Conservation (phyloP, 2,113 vertebrate genomes). For the Cochlearius cochlearius region DNA sequence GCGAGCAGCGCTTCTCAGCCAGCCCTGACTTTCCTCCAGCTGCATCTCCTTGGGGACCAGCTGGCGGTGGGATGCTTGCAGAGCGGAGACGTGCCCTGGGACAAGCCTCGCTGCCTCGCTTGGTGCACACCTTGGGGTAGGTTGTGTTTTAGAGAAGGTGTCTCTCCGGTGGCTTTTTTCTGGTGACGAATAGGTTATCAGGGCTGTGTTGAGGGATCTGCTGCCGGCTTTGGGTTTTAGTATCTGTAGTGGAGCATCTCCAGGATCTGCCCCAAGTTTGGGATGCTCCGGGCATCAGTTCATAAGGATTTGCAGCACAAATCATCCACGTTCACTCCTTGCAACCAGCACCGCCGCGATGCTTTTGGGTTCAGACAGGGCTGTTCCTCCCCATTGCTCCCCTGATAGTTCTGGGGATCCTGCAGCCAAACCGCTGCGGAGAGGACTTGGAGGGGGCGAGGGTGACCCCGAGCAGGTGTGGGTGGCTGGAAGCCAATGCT, state of each 20-base stretch:
- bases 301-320: background rate
- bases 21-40: background rate
- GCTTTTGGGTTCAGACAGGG: background rate
- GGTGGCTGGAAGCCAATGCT: background rate
- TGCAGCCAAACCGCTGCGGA: fast-evolving
- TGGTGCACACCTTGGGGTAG: background rate
- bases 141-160: background rate
- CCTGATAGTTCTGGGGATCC: background rate
- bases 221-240: background rate
- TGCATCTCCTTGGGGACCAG: background rate
- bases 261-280: background rate
- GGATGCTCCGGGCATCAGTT: background rate
- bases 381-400: background rate
- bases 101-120: background rate
- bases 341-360: fast-evolving
- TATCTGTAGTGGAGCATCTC: background rate
- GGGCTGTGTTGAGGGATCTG: background rate
- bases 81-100: background rate
- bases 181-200: background rate
- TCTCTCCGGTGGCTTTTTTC: background rate
- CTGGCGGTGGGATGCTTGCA: background rate
- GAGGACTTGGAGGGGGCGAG: fast-evolving
- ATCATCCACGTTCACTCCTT: background rate
- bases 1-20: background rate
- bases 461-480: fast-evolving